Conservation (phyloP, 2,113 vertebrate genomes). For the Indri indri region DNA sequence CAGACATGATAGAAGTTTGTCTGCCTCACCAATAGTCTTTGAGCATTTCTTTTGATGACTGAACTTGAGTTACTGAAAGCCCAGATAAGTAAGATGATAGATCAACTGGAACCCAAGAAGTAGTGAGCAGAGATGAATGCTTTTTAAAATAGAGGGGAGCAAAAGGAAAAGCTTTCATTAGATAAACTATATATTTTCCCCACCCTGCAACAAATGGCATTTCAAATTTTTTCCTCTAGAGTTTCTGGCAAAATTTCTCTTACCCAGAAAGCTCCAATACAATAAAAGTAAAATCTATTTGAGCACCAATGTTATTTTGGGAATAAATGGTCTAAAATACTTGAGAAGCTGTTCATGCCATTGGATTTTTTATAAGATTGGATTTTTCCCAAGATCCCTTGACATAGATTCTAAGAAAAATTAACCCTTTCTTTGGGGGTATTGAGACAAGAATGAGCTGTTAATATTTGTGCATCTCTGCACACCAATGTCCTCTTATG, state of each 20-base stretch:
- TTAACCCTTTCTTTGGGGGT: background rate
- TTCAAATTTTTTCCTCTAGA: constrained; percentile 35
- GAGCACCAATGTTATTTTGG: constrained; percentile 43
- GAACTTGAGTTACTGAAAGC: constrained; percentile 4
- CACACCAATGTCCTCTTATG: background rate
- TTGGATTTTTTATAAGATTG: constrained; percentile 7
- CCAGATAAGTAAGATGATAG: background rate
- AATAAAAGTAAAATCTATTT: constrained; percentile 51
- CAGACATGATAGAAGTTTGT: background rate
- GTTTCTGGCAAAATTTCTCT: background rate
- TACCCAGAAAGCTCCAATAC: background rate
- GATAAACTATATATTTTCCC: background rate
- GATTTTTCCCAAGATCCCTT: constrained; percentile 10
- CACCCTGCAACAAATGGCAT: constrained; percentile 28
- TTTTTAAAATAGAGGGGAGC: constrained; percentile 18
- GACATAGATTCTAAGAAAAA: constrained; percentile 35
- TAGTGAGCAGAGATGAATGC: background rate
- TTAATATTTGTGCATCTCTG: constrained; percentile 1
- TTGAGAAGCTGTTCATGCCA: background rate
- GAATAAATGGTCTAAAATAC: constrained; percentile 49
- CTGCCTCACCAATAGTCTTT: background rate
- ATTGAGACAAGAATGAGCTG: background rate
- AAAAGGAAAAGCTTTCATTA: background rate
- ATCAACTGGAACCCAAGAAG: background rate
- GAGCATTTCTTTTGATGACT: constrained; percentile 5